Conservation (phyloP, 2,113 vertebrate species). For the Protobothrops flavoviridis region DNA sequence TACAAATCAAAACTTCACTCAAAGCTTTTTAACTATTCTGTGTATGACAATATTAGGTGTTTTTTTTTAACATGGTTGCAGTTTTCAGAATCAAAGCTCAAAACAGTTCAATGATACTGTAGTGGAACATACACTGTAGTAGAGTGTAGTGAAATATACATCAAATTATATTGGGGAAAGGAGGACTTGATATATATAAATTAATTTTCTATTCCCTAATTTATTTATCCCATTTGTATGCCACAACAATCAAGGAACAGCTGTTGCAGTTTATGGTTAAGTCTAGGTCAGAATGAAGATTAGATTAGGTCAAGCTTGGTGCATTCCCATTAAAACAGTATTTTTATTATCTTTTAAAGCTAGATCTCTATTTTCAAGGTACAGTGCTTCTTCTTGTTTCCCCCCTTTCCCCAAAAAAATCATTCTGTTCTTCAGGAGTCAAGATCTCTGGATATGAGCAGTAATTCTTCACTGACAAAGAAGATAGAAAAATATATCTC, state of each 20-base stretch:
- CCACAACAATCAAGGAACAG: not conserved
- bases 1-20: not conserved
- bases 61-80: not conserved
- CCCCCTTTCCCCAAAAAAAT: no score
- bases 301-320: not conserved
- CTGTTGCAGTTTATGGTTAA: not conserved
- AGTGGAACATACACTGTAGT: not conserved
- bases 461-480: not conserved
- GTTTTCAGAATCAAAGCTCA: not conserved
- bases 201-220: not conserved
- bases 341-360: not conserved
- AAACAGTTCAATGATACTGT: not conserved
- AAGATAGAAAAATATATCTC: not conserved
- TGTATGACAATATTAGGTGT: not conserved
- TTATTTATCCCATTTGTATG: not conserved
- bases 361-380: not conserved
- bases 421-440: not conserved
- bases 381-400: not conserved
- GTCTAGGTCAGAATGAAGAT: not conserved
- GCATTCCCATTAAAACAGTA: not conserved
- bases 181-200: not conserved
- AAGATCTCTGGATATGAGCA: not conserved
- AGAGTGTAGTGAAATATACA: not conserved
- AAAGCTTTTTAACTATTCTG: not conserved
- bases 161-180: not conserved